These are phyloP conservation scores for Discoglossus pictus DNA, from an alignment of 2,797 vertebrate genomes.

Conservation along the genomic window DNA sequence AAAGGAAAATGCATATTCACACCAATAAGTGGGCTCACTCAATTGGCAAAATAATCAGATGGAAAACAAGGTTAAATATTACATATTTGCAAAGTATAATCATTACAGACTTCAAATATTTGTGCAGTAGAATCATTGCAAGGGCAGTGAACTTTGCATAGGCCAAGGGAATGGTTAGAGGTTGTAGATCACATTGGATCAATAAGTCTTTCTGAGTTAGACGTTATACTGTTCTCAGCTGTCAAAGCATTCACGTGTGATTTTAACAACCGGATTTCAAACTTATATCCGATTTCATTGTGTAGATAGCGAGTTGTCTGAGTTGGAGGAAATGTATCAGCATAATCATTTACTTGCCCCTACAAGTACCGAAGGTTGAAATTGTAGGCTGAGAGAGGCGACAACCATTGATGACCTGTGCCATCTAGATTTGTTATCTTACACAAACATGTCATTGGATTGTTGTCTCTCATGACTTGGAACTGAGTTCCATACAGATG, in stretches of 20 bases:
- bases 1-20: too few relatives aligned
- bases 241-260: constrained; percentile 25
- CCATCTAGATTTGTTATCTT: constrained; percentile 38
- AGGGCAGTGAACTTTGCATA: constrained; percentile 47
- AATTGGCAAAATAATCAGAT: constrained; percentile 32
- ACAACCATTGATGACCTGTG: constrained; percentile 45
- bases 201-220: constrained; percentile 22
- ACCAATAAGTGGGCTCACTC: too few relatives aligned
- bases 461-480: constrained; percentile 33
- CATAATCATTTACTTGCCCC: constrained; percentile 28
- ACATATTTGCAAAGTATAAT: constrained; percentile 48
- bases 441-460: constrained; percentile 47
- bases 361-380: constrained; percentile 19
- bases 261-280: constrained; percentile 22
- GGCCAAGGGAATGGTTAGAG: constrained; percentile 32
- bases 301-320: constrained; percentile 1
- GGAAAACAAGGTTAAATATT: constrained; percentile 32
- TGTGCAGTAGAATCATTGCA: constrained; percentile 41
- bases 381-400: constrained; percentile 33
- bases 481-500: constrained; percentile 11
- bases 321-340: not conserved
- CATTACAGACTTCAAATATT: constrained; percentile 51
- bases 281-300: constrained; percentile 19
- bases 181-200: constrained; percentile 10
- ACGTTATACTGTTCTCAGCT: constrained; percentile 8